phyloP scores from a whole-genome alignment of 2,113 vertebrate genomes.

The Panurus biarmicus region DNA sequence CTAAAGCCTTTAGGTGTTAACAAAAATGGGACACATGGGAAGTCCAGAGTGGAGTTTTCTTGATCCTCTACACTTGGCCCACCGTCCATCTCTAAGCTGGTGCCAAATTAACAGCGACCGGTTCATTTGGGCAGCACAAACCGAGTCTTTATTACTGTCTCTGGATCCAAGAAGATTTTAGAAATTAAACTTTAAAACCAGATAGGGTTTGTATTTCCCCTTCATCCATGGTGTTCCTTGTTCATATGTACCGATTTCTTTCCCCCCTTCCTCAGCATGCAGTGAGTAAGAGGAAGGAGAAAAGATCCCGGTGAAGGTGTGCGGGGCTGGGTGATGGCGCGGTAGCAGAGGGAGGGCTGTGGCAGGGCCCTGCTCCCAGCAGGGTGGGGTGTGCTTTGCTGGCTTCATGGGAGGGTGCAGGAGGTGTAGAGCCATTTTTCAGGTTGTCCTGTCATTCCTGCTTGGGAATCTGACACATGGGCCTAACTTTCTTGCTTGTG shows the following conservation, averaged over 20 bases:
- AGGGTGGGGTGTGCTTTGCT: neutral
- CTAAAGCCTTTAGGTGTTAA: neutral
- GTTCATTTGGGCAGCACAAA: neutral
- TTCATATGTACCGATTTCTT: neutral
- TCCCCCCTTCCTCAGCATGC: accelerated
- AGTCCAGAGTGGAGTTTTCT: neutral
- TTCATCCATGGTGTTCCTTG: neutral
- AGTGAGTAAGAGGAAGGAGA: neutral
- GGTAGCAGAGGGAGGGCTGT: neutral
- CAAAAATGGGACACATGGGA: accelerated
- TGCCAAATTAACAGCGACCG: neutral
- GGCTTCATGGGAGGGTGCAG: neutral
- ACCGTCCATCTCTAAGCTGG: neutral
- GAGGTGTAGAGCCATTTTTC: neutral
- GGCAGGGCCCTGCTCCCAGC: neutral
- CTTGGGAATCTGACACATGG: neutral
- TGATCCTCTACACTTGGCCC: neutral
- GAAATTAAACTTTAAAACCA: neutral
- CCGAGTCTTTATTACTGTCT: accelerated
- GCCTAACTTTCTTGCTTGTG: neutral
- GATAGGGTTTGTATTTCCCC: neutral
- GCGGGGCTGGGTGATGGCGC: neutral
- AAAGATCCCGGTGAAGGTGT: accelerated
- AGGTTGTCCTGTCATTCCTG: neutral
- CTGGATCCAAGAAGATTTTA: neutral